Percentiles rank a stretch among this genome's conserved stretches.
Evolutionary conservation across 2,797 vertebrate species (phyloP).

Genomic region (Sebastes taczanowskii): DNA sequence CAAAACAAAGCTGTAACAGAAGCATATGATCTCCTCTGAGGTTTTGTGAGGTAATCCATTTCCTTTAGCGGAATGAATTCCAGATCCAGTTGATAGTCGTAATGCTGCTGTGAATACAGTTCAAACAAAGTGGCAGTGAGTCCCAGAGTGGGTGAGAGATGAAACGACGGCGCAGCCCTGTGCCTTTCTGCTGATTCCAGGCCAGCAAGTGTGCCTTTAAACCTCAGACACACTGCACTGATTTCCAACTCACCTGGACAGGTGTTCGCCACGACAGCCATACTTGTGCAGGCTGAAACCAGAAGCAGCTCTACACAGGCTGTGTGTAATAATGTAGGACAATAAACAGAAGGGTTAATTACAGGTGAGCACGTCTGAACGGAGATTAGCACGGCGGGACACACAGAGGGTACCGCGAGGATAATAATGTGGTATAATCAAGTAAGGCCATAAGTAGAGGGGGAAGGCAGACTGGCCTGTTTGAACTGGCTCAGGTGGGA

Average conservation of each 20-base stretch:
- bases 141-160: background rate
- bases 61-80: constrained; percentile 14
- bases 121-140: background rate
- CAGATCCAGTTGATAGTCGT: background rate
- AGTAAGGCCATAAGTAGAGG: constrained; percentile 53
- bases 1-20: constrained; percentile 39
- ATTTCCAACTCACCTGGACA: constrained; percentile 59
- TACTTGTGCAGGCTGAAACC: constrained; percentile 26
- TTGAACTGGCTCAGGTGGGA: constrained; percentile 43
- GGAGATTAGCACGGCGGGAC: constrained; percentile 55
- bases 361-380: constrained; percentile 58
- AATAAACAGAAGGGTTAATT: constrained; percentile 59
- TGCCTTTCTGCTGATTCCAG: constrained; percentile 7
- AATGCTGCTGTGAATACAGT: background rate
- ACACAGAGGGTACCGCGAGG: constrained; percentile 30
- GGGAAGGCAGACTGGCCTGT: constrained; percentile 41
- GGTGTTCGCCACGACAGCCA: constrained; percentile 45
- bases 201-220: constrained; percentile 36
- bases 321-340: constrained; percentile 61
- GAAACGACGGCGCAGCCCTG: background rate
- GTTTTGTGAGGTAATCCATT: constrained; percentile 9
- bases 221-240: constrained; percentile 20
- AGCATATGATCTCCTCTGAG: background rate
- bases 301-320: constrained; percentile 13
- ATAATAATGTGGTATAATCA: constrained; percentile 70